Base-by-base conservation (phyloP, 2,797 vertebrate genomes). In the Perodicticus potto region DNA sequence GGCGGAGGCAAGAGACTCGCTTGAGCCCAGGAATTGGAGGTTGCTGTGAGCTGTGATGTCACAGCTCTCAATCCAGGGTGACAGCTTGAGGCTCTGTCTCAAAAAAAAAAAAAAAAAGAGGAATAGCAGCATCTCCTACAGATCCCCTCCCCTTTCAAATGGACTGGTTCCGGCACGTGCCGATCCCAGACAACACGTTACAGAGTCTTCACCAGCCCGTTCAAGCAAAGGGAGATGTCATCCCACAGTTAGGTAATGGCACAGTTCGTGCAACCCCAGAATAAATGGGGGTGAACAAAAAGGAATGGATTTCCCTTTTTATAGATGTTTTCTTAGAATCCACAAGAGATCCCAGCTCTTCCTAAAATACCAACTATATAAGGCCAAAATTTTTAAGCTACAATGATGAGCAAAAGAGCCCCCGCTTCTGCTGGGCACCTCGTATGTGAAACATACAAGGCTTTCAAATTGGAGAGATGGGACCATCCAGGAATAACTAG, bases 331-430 rank as follows among this genome's bases (percentile, higher is more conserved):
- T 37, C 69, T 77, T 27, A 67, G 89, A 87, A 85, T 83, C 32
- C 27, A 23, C 53, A 61, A 86, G 91, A 23, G 67, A 93, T 49
- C 32, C 34, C 29, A 23, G 83, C 2, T 32, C 65, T 61, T 93
- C 70, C 55, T 92, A 90, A 90, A 95, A 89, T 19, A 77, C 13
- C 74, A 29, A 86, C 34, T 43, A 2, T 13, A 19, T 13, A 27
- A 77, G 69, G 40, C 65, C 34, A 89, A 89, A 91, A 89, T 55
- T 63, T 63, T 67, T 34, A 92, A 89, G 74, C n/a, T n/a, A 45
- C 7, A 14, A 29, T 43, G 1, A 5, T 57, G 29, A 27, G 9
- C 7, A 45, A 91, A 91, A 69, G 40, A 37, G 34, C 63, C 1
- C 32, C 14, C 22, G 22, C 17, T 69, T 78, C 59, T 27, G 0